These are phyloP conservation scores for Halocaridina rubra DNA, from an alignment of 2,888 invertebrate genomes.

Conservation along the genomic window DNA sequence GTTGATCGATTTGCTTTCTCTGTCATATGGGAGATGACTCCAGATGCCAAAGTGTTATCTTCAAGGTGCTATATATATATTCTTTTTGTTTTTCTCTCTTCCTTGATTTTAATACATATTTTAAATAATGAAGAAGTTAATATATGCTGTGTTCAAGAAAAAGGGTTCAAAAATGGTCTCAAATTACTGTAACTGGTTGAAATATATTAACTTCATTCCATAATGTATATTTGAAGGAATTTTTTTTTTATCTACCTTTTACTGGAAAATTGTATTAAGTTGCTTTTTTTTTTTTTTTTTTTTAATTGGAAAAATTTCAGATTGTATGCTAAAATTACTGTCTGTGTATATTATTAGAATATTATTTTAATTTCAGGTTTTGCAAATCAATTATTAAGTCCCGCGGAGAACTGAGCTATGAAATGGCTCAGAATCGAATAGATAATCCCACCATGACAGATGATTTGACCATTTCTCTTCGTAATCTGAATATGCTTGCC, in stretches of 20 bases:
- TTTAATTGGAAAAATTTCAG: not conserved
- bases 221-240: not conserved
- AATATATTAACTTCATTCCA: no score
- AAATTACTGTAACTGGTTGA: no score
- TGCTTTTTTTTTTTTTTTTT: not conserved
- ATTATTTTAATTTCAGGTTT: slow-evolving; percentile 72
- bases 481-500: slow-evolving; percentile 86
- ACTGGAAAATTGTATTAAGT: not conserved
- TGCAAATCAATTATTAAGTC: slow-evolving; percentile 94
- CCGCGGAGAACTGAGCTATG: slow-evolving; percentile 94
- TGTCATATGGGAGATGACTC: slow-evolving; percentile 92
- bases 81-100: no score
- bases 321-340: no score
- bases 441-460: slow-evolving; percentile 82
- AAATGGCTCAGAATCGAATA: slow-evolving; percentile 93
- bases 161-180: no score
- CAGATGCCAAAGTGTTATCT: slow-evolving; percentile 82
- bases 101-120: no score
- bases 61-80: no score
- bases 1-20: slow-evolving; percentile 96
- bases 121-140: no score
- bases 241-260: not conserved
- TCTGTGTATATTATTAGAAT: not conserved
- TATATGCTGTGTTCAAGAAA: no score
- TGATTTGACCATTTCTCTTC: slow-evolving; percentile 80